Base-by-base conservation (phyloP, 2,113 vertebrate species). In the Excalfactoria chinensis region DNA sequence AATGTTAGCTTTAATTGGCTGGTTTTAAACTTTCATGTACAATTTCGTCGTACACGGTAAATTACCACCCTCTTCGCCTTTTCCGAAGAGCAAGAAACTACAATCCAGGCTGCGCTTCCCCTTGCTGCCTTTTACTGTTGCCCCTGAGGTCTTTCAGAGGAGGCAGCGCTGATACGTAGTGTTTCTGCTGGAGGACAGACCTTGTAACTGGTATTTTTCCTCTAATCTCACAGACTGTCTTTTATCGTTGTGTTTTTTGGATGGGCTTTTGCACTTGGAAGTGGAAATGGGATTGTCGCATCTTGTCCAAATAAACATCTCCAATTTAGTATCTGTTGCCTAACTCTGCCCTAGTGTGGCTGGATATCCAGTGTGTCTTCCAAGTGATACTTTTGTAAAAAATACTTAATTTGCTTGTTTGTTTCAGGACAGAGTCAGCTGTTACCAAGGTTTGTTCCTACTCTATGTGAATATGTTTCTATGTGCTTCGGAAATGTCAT, bases 1-100 rank as follows among this genome's bases (percentile, higher is more conserved):
- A 96, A 97, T 93, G 97, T 98, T 97, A 95, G 89, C 84, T 97
- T 97, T 97, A 97, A 98, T 97, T 96, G 97, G 83, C 95, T 95
- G 71, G 28, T 97, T 96, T 96, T 86, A 97, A 97, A 91, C 94
- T 76, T 96, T 95, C 90, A 95, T 96, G 94, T 97, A 91, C 96
- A 92, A 95, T 97, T 97, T 92, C 64, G 97, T 95, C 83, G 70
- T 95, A 95, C 90, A 94, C 4, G 62, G 93, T 95, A 66, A 88
- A 91, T 95, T 97, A 96, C 97, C 97, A 95, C 96, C 90, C 92
- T 93, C 88, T 90, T 94, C 1, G 79, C 73, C 82, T 96, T 86
- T 92, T 93, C 67, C 34, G 84, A 70, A 59, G 78, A 97, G 72
- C 80, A 91, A 80, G 23, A 86, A 94, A 76, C 83, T 55, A 82